A percentile compares a stretch with the other conserved stretches of the same genome.
phyloP scores from a whole-genome alignment of 2,888 invertebrate species.

The Melinaea marsaeus region DNA sequence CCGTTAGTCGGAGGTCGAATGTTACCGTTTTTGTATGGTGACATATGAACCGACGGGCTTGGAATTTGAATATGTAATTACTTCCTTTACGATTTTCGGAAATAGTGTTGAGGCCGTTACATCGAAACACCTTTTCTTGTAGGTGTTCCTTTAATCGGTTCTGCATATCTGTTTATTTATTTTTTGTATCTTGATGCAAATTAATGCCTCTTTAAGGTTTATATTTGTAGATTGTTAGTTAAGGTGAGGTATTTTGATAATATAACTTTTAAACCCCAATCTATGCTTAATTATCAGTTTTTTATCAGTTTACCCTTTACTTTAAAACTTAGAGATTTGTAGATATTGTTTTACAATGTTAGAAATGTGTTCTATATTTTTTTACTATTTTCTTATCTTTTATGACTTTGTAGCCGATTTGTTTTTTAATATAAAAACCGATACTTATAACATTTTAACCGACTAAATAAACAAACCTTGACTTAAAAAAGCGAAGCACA shows the following conservation, averaged over 20 bases:
- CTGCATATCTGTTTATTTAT: slow-evolving; percentile 3
- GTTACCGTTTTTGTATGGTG: slow-evolving; percentile 67
- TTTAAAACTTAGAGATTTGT: slow-evolving; percentile 13
- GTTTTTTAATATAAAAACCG: slow-evolving; percentile 48
- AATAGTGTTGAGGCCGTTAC: slow-evolving; percentile 48
- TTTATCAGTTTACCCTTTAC: slow-evolving; percentile 3
- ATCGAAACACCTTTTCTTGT: slow-evolving; percentile 27
- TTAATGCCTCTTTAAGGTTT: not conserved
- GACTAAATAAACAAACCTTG: slow-evolving; percentile 68
- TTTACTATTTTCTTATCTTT: slow-evolving; percentile 29
- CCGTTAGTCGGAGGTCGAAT: slow-evolving; percentile 67
- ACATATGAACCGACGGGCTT: slow-evolving; percentile 73
- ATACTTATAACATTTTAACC: slow-evolving; percentile 56
- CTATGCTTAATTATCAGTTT: not conserved
- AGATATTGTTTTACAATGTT: slow-evolving; percentile 26
- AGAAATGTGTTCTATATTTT: slow-evolving; percentile 23
- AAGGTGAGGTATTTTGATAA: not conserved
- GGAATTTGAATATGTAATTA: slow-evolving; percentile 78
- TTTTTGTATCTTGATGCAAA: not conserved
- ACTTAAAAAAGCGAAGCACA: slow-evolving; percentile 42
- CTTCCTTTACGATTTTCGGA: slow-evolving; percentile 77
- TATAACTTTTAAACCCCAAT: not conserved
- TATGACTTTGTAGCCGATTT: slow-evolving; percentile 31
- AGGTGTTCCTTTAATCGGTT: not conserved
- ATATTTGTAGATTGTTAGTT: not conserved